A percentile compares a stretch with the other conserved stretches of the same genome.
Conservation (phyloP, 2,888 invertebrate species). For the Phytoseiulus persimilis region DNA sequence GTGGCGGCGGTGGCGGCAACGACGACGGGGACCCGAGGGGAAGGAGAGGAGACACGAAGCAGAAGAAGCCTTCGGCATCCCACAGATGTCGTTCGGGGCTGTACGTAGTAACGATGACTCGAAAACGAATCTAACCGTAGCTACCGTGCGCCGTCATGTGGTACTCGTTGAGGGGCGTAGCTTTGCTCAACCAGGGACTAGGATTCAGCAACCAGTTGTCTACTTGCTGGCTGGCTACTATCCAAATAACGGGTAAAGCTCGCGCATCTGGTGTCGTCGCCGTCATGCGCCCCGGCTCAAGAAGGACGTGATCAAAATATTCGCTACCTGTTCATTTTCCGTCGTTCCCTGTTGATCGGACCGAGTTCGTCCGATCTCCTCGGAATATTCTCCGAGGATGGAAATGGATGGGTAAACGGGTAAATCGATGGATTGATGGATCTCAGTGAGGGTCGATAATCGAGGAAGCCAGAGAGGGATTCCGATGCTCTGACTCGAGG, state of each 20-base stretch:
- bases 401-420: no score
- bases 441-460: no score
- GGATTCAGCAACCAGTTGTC: not conserved
- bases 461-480: no score
- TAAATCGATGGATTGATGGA: no score
- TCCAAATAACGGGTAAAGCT: not conserved
- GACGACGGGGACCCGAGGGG: not conserved
- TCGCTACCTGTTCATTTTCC: not conserved
- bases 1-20: not conserved
- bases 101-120: not conserved
- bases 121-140: not conserved
- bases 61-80: not conserved
- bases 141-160: conserved; percentile 5
- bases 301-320: not conserved
- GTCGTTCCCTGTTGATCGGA: not conserved
- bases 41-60: not conserved
- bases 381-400: no score
- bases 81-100: not conserved
- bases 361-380: no score
- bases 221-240: not conserved
- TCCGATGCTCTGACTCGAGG: no score
- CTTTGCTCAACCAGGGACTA: not conserved
- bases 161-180: not conserved
- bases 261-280: not conserved
- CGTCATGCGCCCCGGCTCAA: not conserved